These are phyloP conservation scores for Masnerella sp. DNA, from an alignment of 2,888 invertebrate genomes.

Conservation along the genomic window DNA sequence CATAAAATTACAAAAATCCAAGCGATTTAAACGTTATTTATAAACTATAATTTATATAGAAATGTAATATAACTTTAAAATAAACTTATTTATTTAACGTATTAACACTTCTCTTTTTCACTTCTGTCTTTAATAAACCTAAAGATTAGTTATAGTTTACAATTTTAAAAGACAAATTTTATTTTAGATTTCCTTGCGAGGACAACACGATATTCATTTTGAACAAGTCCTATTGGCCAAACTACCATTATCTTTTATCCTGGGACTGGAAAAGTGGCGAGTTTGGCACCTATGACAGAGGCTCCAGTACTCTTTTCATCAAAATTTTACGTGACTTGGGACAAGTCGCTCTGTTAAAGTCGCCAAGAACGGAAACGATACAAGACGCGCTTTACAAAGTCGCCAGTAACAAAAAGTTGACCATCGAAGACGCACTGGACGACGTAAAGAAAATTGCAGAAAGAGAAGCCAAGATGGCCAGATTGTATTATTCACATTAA, in stretches of 20 bases:
- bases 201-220: constrained; percentile 87
- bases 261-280: constrained; percentile 91
- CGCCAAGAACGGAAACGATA: constrained; percentile 82
- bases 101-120: too few species aligned
- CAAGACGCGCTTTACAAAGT: constrained; percentile 82
- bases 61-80: too few species aligned
- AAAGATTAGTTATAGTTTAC: too few species aligned
- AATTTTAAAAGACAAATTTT: too few species aligned
- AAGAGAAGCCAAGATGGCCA: constrained; percentile 61
- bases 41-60: too few species aligned
- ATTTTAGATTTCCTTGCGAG: constrained; percentile 83
- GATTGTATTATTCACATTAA: constrained; percentile 64
- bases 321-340: constrained; percentile 85
- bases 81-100: too few species aligned
- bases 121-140: too few species aligned
- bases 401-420: constrained; percentile 69
- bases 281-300: constrained; percentile 85
- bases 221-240: constrained; percentile 87
- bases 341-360: constrained; percentile 82
- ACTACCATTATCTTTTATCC: constrained; percentile 88
- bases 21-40: too few species aligned
- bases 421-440: constrained; percentile 67
- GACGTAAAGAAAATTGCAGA: constrained; percentile 66
- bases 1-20: constrained; percentile 6
- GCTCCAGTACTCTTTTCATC: constrained; percentile 83